Evolutionary conservation across 1,140 invertebrate genomes (phyloP).

Genomic region (Drosophila orena): DNA sequence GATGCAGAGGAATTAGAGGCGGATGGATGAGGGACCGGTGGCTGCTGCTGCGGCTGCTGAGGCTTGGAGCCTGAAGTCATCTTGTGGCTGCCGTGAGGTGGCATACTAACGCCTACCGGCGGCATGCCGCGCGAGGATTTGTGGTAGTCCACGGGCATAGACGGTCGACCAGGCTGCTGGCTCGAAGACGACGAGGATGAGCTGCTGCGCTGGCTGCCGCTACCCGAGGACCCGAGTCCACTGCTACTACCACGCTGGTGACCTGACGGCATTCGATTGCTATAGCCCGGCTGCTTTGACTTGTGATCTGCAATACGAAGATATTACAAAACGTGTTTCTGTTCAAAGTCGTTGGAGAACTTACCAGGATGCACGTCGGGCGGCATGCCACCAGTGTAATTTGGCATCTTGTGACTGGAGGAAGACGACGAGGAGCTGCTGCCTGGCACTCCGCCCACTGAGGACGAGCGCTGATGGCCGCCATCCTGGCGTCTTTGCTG

Average conservation of each 20-base stretch:
- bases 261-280: slow-evolving; percentile 61
- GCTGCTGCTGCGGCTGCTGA: slow-evolving; percentile 38
- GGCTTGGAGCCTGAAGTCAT: slow-evolving; percentile 62
- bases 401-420: slow-evolving; percentile 76
- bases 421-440: slow-evolving; percentile 67
- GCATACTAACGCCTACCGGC: slow-evolving; percentile 53
- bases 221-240: slow-evolving; percentile 34
- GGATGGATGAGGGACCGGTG: slow-evolving; percentile 37
- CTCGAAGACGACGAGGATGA: slow-evolving; percentile 44
- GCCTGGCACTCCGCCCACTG: slow-evolving; percentile 37
- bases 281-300: slow-evolving; percentile 69
- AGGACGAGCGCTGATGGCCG: slow-evolving; percentile 58
- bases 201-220: slow-evolving; percentile 33
- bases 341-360: background rate
- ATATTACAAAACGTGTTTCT: background rate
- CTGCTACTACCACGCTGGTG: slow-evolving; percentile 57
- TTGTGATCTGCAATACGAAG: slow-evolving; percentile 69
- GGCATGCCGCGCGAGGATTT: slow-evolving; percentile 68
- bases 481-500: slow-evolving; percentile 61
- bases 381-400: slow-evolving; percentile 62
- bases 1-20: slow-evolving; percentile 45
- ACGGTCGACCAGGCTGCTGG: slow-evolving; percentile 48
- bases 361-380: slow-evolving; percentile 72
- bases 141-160: slow-evolving; percentile 70
- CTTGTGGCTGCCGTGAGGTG: slow-evolving; percentile 61